phyloP scores from a whole-genome alignment of 2,888 invertebrate genomes.

The Encarsia formosa region DNA sequence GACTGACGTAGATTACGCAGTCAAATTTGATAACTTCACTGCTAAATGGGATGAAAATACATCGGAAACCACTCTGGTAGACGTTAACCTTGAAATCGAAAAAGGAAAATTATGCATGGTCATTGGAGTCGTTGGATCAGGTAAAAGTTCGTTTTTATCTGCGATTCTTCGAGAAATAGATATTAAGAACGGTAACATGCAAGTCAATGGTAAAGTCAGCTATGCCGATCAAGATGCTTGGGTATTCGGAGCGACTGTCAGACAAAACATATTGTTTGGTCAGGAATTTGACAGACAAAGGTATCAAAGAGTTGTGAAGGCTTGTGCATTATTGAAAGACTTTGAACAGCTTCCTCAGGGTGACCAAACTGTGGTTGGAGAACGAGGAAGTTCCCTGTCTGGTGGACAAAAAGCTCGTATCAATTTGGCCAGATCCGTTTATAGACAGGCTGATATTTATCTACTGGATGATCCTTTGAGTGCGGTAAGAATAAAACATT shows the following conservation, averaged over 20 bases:
- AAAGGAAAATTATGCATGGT: slow-evolving; percentile 64
- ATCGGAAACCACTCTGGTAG: slow-evolving; percentile 54
- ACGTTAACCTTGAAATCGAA: slow-evolving; percentile 55
- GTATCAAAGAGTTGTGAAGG: slow-evolving; percentile 53
- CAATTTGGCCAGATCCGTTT: slow-evolving; percentile 70
- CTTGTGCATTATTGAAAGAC: slow-evolving; percentile 50
- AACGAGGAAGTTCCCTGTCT: slow-evolving; percentile 67
- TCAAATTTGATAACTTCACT: slow-evolving; percentile 41
- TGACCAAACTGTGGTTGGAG: slow-evolving; percentile 70
- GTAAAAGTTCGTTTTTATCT: slow-evolving; percentile 67
- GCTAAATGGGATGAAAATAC: slow-evolving; percentile 56
- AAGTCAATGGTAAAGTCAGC: slow-evolving; percentile 63
- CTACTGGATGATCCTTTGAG: slow-evolving; percentile 78
- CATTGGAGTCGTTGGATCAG: slow-evolving; percentile 73
- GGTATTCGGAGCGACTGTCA: slow-evolving; percentile 72
- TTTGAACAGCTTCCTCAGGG: slow-evolving; percentile 62
- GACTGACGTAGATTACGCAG: slow-evolving; percentile 5
- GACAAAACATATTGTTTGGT: slow-evolving; percentile 84
- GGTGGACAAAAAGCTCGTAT: slow-evolving; percentile 74
- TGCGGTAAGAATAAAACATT: slow-evolving; percentile 56
- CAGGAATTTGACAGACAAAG: slow-evolving; percentile 59
- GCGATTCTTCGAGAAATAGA: slow-evolving; percentile 71
- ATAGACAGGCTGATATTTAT: slow-evolving; percentile 75
- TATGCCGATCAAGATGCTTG: slow-evolving; percentile 85
- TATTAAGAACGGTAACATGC: slow-evolving; percentile 58